phyloP scores from a whole-genome alignment of 2,888 invertebrate species.

The Caenorhabditis becei region DNA sequence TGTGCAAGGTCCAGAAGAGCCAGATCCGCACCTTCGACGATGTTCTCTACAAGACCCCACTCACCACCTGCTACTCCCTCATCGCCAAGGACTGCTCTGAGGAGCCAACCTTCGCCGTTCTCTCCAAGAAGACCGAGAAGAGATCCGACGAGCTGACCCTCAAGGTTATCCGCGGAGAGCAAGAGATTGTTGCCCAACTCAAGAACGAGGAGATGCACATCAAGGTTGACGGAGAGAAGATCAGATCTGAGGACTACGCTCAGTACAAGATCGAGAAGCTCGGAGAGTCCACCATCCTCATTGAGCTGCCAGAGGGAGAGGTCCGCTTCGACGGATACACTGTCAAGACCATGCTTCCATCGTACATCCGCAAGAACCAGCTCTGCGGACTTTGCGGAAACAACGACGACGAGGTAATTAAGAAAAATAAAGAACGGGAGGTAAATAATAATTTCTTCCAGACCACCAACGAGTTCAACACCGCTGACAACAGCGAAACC shows the following conservation, averaged over 20 bases:
- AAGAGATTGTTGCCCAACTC: constrained; percentile 60
- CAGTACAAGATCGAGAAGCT: constrained; percentile 37
- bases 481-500: constrained; percentile 70
- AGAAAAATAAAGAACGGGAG: neutral
- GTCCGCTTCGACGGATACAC: constrained; percentile 78
- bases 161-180: constrained; percentile 60
- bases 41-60: constrained; percentile 75
- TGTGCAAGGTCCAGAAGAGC: constrained; percentile 65
- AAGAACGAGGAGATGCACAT: constrained; percentile 51
- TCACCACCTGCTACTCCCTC: constrained; percentile 82
- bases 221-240: constrained; percentile 67
- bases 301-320: constrained; percentile 72
- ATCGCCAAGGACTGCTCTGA: constrained; percentile 83
- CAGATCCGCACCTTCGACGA: constrained; percentile 80
- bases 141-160: constrained; percentile 69
- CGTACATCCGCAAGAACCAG: constrained; percentile 67
- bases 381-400: constrained; percentile 81
- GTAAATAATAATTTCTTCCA: constrained; percentile 26
- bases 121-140: constrained; percentile 78
- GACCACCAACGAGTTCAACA: constrained; percentile 73
- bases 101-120: constrained; percentile 81
- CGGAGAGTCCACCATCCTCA: constrained; percentile 60
- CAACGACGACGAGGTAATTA: constrained; percentile 74
- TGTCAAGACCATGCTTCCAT: constrained; percentile 69
- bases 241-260: constrained; percentile 10